phyloP scores from a whole-genome alignment of 1,140 invertebrate genomes.

The Lutraria rhynchaena region DNA sequence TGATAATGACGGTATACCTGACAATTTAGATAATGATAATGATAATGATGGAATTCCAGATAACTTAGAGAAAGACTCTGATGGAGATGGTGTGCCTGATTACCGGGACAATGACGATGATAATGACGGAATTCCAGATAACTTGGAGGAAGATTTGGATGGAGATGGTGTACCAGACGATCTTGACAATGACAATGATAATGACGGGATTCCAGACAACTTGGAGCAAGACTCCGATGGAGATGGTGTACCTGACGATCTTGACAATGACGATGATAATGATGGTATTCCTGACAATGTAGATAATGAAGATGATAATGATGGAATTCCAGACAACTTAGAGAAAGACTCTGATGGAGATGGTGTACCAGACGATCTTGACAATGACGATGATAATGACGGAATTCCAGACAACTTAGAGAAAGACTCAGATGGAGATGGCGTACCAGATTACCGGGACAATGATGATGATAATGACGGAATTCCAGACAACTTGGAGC shows the following conservation, averaged over 20 bases:
- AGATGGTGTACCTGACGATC: slow-evolving; percentile 75
- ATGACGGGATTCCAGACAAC: slow-evolving; percentile 68
- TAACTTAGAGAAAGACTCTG: slow-evolving; percentile 69
- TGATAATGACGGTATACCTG: slow-evolving; percentile 69
- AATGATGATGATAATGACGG: slow-evolving; percentile 74
- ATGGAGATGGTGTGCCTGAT: slow-evolving; percentile 75
- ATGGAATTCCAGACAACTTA: slow-evolving; percentile 73
- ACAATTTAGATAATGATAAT: slow-evolving; percentile 64
- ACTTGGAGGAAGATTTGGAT: slow-evolving; percentile 69
- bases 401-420: slow-evolving; percentile 72
- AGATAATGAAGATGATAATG: slow-evolving; percentile 72
- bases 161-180: slow-evolving; percentile 61
- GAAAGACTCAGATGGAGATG: slow-evolving; percentile 74
- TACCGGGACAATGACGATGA: slow-evolving; percentile 63
- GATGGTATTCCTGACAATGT: slow-evolving; percentile 78
- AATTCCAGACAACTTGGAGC: slow-evolving; percentile 74
- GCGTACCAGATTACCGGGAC: slow-evolving; percentile 69
- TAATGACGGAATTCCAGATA: slow-evolving; percentile 74
- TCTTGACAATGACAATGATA: slow-evolving; percentile 64
- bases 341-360: slow-evolving; percentile 73
- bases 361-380: slow-evolving; percentile 74
- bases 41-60: slow-evolving; percentile 71
- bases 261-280: slow-evolving; percentile 73
- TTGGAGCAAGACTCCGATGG: slow-evolving; percentile 68
- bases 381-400: slow-evolving; percentile 77